A percentile compares a stretch with the other conserved stretches of the same genome.
Evolutionary conservation across 2,113 vertebrate species (phyloP).

Genomic region (Coptodon bakossiorum): DNA sequence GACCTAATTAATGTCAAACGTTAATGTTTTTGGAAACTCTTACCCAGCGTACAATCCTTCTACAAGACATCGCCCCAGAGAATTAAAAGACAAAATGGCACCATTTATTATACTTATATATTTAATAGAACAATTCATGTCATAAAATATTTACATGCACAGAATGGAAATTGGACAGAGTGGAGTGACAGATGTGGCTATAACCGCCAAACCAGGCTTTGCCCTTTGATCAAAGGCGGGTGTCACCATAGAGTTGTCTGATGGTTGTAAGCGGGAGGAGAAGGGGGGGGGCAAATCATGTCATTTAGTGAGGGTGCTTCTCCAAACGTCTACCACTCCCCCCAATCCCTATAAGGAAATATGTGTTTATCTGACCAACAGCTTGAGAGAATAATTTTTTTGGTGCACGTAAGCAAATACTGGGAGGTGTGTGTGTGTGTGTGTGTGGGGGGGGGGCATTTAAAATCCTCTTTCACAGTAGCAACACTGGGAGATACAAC

Average conservation of each 20-base stretch:
- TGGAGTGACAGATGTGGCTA: slow-evolving; percentile 48
- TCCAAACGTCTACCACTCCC: background rate
- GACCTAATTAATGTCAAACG: slow-evolving; percentile 30
- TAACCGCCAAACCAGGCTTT: slow-evolving; percentile 42
- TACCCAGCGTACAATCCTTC: background rate
- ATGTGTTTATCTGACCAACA: background rate
- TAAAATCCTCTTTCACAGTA: background rate
- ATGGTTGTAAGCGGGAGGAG: slow-evolving; percentile 4
- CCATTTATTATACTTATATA: slow-evolving; percentile 37
- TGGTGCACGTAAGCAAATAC: slow-evolving; percentile 7
- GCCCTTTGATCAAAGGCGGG: slow-evolving; percentile 43
- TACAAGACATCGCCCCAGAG: background rate
- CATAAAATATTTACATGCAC: slow-evolving; percentile 67
- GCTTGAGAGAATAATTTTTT: slow-evolving; percentile 5
- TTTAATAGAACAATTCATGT: slow-evolving; percentile 62
- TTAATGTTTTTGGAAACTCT: slow-evolving; percentile 21
- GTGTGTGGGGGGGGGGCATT: background rate
- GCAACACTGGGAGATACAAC: background rate
- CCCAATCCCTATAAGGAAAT: background rate
- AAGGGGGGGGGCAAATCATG: slow-evolving; percentile 5
- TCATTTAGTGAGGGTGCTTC: slow-evolving; percentile 31
- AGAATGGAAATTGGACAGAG: slow-evolving; percentile 32
- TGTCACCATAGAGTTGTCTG: slow-evolving; percentile 24
- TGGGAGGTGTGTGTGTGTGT: background rate
- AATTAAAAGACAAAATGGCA: slow-evolving; percentile 30